Base-by-base conservation (phyloP, 2,888 invertebrate genomes). In the Pollenia griseotomentosa region DNA sequence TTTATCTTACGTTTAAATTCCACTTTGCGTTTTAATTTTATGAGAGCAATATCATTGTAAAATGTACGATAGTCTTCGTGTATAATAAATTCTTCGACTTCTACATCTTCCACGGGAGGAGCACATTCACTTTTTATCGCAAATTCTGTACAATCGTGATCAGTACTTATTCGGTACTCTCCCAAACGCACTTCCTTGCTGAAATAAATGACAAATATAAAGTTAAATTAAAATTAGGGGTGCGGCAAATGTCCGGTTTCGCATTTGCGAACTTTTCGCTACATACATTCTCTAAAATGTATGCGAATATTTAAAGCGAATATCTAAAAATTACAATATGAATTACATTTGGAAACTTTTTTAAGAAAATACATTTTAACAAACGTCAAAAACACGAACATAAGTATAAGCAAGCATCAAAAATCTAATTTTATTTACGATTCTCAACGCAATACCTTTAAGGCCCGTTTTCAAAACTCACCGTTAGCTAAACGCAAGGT, bases 141-240 rank as follows among this genome's bases (percentile, higher is more conserved):
- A 42, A 88, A 88, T 75, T 88, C 89, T 0, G 89, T 78, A 80
- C 91, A 91, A 57, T 91, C 91, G 51, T 42, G 51, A 1, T 88
- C 84, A 33, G 90, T 90, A 16, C 90, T 91, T 46, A 91, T 91
- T 2, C 89, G 89, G 78, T 91, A 91, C 79, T 91, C 91, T 0
- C 92, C 91, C 83, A 91, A 83, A 3, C 91, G 92, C 4, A 91
- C 89, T 68, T 89, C 87, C 42, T 84, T 85, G 1, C 91, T 91
- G 16, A 70, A 81, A 70, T 33, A 33, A 33, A 33, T 33, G 6
- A 4, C 33, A 33, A 70, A 5, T 23, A 10, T 55, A 42, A 1
- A 57, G 2, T 19, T 14, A 59, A 14, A 2, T 14, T 0, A 44
- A 63, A 63, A 12, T 14, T 23, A 59, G 11, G 7, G 2, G 2